phyloP scores from a whole-genome alignment of 2,888 invertebrate genomes.

The Cylloceria caligata region DNA sequence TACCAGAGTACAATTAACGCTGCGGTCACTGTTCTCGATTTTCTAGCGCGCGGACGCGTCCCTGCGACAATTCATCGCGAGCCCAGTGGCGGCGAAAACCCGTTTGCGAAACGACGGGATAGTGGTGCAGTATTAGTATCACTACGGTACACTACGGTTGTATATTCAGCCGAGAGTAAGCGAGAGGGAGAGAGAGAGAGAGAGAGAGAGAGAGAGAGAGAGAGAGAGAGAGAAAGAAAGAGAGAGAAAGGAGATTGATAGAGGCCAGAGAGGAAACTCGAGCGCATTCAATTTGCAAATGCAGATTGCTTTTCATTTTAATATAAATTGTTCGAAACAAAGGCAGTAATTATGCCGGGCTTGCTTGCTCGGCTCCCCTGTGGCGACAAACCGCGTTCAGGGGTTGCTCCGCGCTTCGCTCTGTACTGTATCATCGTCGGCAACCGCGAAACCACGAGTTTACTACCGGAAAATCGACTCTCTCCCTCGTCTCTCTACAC shows the following conservation, averaged over 20 bases:
- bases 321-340: conserved; percentile 83
- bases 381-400: conserved; percentile 44
- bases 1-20: conserved; percentile 79
- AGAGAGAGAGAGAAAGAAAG: conserved; percentile 31
- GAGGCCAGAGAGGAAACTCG: conserved; percentile 36
- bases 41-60: conserved; percentile 69
- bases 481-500: neutral
- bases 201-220: conserved; percentile 55
- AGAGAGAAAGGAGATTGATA: conserved; percentile 47
- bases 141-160: conserved; percentile 17
- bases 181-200: neutral
- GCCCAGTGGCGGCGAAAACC: conserved; percentile 22
- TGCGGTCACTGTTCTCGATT: conserved; percentile 76
- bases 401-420: conserved; percentile 37
- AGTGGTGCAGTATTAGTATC: conserved; percentile 26
- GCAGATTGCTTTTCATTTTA: conserved; percentile 83
- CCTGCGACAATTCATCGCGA: conserved; percentile 50
- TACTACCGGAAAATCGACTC: conserved; percentile 41
- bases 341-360: conserved; percentile 79
- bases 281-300: conserved; percentile 82
- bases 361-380: conserved; percentile 47
- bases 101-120: conserved; percentile 47
- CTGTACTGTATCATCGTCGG: conserved; percentile 30
- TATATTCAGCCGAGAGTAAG: conserved; percentile 14
- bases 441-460: conserved; percentile 34